phyloP scores from a whole-genome alignment of 1,140 invertebrate genomes.

The Tetragnatha versicolor region DNA sequence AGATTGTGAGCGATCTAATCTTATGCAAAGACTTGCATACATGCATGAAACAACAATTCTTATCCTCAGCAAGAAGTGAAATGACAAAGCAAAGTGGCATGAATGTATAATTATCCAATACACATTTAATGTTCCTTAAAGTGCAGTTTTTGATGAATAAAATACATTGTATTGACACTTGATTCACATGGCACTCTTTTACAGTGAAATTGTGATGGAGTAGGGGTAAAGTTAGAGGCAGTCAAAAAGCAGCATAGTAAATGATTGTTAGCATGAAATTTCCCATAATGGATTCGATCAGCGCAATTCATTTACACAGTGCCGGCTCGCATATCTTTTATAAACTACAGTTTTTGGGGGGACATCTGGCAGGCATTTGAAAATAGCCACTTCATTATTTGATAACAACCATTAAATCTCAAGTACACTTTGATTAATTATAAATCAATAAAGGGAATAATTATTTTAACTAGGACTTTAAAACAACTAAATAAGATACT shows the following conservation, averaged over 20 bases:
- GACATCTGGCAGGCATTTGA: conserved; percentile 45
- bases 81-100: conserved; percentile 1
- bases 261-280: too few relatives aligned
- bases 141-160: conserved; percentile 32
- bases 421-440: too few relatives aligned
- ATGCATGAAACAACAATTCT: neutral
- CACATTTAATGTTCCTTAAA: conserved; percentile 39
- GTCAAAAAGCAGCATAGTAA: conserved; percentile 48
- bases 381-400: too few relatives aligned
- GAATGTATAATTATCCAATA: conserved; percentile 13
- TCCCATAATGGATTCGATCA: conserved; percentile 17
- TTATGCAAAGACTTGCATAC: conserved; percentile 20
- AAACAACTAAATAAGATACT: too few relatives aligned
- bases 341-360: conserved; percentile 51
- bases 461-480: too few relatives aligned
- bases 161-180: conserved; percentile 27
- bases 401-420: too few relatives aligned
- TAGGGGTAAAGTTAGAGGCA: conserved; percentile 25
- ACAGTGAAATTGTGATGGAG: neutral
- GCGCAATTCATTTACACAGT: conserved; percentile 35
- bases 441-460: too few relatives aligned
- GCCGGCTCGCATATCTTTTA: conserved; percentile 28
- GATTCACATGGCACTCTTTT: conserved; percentile 30
- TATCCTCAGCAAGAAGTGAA: conserved; percentile 37
- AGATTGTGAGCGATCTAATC: conserved; percentile 46